Conservation (phyloP, 2,888 invertebrate species). For the Alentia gelatinosa region DNA sequence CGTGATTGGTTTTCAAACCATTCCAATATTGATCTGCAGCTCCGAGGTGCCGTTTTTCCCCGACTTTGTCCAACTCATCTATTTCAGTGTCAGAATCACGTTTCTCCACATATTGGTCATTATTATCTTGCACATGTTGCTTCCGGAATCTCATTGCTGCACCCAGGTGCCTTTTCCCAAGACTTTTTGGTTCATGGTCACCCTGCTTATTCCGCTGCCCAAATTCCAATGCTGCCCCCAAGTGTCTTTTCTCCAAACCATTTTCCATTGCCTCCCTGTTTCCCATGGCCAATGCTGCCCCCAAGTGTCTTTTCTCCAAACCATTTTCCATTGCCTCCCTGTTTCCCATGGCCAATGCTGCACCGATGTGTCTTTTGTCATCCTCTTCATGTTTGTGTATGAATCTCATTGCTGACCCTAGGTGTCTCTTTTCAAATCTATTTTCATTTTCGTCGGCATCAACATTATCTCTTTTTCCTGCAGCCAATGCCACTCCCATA, state of each 20-base stretch:
- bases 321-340: not conserved
- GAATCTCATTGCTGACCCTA: not conserved
- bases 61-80: not conserved
- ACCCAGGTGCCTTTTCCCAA: not conserved
- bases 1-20: not conserved
- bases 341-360: not conserved
- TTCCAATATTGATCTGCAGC: not conserved
- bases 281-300: not conserved
- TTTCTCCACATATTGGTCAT: not conserved
- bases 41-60: not conserved
- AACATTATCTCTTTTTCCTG: too few relatives aligned
- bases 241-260: not conserved
- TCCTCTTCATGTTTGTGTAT: not conserved
- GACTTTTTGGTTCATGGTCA: not conserved
- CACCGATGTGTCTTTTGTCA: not conserved
- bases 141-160: not conserved
- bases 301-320: not conserved
- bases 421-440: too few relatives aligned
- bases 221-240: not conserved
- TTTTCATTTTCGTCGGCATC: too few relatives aligned
- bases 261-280: not conserved
- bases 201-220: not conserved
- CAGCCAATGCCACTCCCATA: too few relatives aligned
- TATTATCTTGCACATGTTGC: not conserved
- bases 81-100: not conserved